phyloP scores from a whole-genome alignment of 2,797 vertebrate species.

The Remorina albescens region DNA sequence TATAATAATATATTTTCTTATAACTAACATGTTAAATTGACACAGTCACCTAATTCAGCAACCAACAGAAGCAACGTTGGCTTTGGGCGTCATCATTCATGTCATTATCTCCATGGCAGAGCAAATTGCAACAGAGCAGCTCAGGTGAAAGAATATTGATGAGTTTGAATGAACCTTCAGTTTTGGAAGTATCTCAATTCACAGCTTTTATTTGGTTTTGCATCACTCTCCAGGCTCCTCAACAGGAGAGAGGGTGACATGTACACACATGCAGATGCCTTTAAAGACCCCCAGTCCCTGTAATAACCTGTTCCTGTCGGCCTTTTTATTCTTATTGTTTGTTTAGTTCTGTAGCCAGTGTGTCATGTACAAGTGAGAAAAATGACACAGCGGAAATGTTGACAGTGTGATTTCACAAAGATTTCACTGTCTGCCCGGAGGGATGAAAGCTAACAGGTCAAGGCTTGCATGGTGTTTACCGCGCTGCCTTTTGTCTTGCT shows the following conservation, averaged over 20 bases:
- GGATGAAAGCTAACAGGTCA: slow-evolving; percentile 41
- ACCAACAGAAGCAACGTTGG: slow-evolving; percentile 17
- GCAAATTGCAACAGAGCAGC: slow-evolving; percentile 20
- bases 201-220: slow-evolving; percentile 36
- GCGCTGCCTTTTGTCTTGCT: slow-evolving; percentile 27
- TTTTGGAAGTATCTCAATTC: slow-evolving; percentile 42
- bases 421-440: slow-evolving; percentile 33
- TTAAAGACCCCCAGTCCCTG: not conserved
- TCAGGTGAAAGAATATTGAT: slow-evolving; percentile 47
- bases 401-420: slow-evolving; percentile 9
- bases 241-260: not conserved
- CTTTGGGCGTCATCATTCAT: slow-evolving; percentile 10
- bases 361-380: slow-evolving; percentile 31
- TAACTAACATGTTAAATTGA: not conserved
- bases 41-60: not conserved
- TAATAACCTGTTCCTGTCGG: not conserved
- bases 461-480: slow-evolving; percentile 56
- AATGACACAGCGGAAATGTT: slow-evolving; percentile 45
- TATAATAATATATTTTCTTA: too few species aligned
- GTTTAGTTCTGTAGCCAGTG: slow-evolving; percentile 23
- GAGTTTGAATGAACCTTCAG: slow-evolving; percentile 37
- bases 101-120: slow-evolving; percentile 39
- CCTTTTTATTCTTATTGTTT: slow-evolving; percentile 32
- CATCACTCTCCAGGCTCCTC: not conserved
- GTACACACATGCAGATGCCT: not conserved